Evolutionary conservation across 2,113 vertebrate species (phyloP).

Genomic region (Ameiurus melas): DNA sequence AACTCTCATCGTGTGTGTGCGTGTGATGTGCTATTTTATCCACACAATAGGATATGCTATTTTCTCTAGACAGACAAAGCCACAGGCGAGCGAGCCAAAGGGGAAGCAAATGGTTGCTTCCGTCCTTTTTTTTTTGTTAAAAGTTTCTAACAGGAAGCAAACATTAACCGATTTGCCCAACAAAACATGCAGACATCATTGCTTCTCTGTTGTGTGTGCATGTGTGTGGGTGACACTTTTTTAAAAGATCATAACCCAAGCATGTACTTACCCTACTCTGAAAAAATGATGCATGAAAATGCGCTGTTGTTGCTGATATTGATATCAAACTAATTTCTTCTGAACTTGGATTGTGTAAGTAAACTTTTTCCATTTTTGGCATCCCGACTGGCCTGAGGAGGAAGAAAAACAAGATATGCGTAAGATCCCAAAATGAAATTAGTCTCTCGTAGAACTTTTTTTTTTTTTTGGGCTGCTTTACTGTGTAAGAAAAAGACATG

Average conservation of each 20-base stretch:
- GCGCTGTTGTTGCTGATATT: conserved; percentile 98
- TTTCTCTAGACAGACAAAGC: conserved; percentile 10
- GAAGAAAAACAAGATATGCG: conserved; percentile 21
- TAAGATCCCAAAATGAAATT: background rate
- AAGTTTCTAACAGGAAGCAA: conserved; percentile 39
- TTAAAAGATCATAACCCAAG: background rate
- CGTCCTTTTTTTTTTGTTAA: background rate
- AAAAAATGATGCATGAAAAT: conserved; percentile 99
- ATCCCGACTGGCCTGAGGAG: conserved; percentile 91
- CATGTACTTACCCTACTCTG: conserved; percentile 91
- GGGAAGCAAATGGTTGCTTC: conserved; percentile 14
- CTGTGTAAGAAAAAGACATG: background rate
- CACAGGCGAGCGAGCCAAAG: background rate
- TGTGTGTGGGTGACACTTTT: background rate
- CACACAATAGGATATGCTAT: background rate
- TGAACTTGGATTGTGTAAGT: conserved; percentile 98
- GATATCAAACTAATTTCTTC: conserved; percentile 99
- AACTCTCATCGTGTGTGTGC: background rate
- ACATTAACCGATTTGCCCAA: background rate
- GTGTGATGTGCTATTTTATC: background rate
- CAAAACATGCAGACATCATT: conserved; percentile 8
- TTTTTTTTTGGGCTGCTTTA: background rate
- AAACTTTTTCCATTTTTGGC: conserved; percentile 99
- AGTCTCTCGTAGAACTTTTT: background rate
- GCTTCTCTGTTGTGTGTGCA: background rate